Evolutionary conservation across 1,140 invertebrate genomes (phyloP).

Genomic region (Drosophila nikananu): DNA sequence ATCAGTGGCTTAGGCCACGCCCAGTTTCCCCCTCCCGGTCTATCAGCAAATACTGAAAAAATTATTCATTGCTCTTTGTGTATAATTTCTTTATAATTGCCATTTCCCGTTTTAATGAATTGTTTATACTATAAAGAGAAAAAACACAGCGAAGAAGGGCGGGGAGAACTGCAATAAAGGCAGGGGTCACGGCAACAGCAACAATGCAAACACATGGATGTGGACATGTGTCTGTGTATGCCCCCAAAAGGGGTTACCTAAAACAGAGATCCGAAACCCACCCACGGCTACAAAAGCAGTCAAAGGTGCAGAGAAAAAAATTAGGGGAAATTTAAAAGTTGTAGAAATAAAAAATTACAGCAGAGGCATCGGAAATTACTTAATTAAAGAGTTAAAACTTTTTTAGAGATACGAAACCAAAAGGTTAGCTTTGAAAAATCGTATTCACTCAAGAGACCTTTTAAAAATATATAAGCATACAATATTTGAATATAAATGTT

Average conservation of each 20-base stretch:
- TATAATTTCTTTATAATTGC: slow-evolving; percentile 67
- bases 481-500: too few species aligned
- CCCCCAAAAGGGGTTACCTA: slow-evolving; percentile 35
- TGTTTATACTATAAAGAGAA: slow-evolving; percentile 62
- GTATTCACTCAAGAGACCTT: too few species aligned
- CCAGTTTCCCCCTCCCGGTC: neutral
- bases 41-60: neutral
- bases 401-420: neutral
- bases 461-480: too few species aligned
- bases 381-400: neutral
- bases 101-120: slow-evolving; percentile 79
- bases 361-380: neutral
- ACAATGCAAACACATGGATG: slow-evolving; percentile 27
- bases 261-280: slow-evolving; percentile 32
- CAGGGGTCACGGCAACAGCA: slow-evolving; percentile 65
- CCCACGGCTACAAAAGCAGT: slow-evolving; percentile 18
- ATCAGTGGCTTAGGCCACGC: slow-evolving; percentile 25
- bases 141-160: slow-evolving; percentile 15
- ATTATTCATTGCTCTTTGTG: slow-evolving; percentile 44
- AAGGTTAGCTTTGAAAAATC: neutral
- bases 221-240: slow-evolving; percentile 11
- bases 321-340: too few species aligned
- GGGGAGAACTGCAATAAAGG: slow-evolving; percentile 33
- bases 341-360: neutral
- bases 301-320: slow-evolving; percentile 15